A percentile compares a stretch with the other conserved stretches of the same genome.
Evolutionary conservation across 2,113 vertebrate species (phyloP).

Genomic region (Pangasianodon gigas): DNA sequence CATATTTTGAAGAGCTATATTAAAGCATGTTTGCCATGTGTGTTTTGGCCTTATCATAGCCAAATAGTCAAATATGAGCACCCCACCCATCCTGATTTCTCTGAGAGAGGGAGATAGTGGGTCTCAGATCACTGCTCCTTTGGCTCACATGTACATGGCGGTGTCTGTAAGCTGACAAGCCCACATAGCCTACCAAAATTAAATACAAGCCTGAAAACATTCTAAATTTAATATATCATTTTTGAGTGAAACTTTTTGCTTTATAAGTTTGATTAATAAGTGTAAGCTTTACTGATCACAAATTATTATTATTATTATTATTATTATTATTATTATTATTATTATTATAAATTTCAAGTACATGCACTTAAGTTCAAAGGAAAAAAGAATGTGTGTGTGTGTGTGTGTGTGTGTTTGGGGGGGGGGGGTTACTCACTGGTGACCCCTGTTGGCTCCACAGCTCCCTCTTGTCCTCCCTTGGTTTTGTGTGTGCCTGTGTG

Average conservation of each 20-base stretch:
- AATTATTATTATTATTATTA: background rate
- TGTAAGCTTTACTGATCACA: background rate
- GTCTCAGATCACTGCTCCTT: background rate
- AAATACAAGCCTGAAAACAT: background rate
- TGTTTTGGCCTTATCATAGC: slow-evolving; percentile 17
- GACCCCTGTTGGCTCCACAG: background rate
- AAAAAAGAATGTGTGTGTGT: no score
- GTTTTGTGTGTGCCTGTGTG: background rate
- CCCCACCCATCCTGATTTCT: background rate
- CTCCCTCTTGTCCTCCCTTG: background rate
- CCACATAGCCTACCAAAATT: background rate
- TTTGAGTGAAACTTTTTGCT: background rate
- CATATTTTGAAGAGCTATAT: background rate
- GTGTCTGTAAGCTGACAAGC: background rate
- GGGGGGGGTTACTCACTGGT: background rate
- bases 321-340: background rate
- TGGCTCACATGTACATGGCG: background rate
- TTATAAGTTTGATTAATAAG: background rate
- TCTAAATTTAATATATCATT: background rate
- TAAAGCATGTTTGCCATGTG: background rate
- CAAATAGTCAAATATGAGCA: background rate
- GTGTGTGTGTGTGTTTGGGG: background rate
- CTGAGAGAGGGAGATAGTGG: background rate
- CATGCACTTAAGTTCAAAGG: background rate
- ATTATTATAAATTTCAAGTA: background rate